Conservation (phyloP, 2,888 invertebrate species). For the Agriopis aurantiaria region DNA sequence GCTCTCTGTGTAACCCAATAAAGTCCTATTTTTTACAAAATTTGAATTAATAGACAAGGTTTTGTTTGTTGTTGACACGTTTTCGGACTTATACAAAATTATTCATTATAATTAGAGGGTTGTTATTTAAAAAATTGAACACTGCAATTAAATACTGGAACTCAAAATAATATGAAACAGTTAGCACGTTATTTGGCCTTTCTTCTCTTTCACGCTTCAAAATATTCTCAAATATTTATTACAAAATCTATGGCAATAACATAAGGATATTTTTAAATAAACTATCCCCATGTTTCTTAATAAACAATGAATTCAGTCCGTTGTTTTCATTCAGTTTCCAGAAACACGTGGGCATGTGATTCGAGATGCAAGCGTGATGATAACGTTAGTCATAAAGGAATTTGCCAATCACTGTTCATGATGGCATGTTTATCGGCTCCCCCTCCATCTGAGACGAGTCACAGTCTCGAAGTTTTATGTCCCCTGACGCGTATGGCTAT, state of each 20-base stretch:
- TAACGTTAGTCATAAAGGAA: constrained; percentile 62
- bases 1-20: too few relatives aligned
- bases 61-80: too few relatives aligned
- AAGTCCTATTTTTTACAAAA: too few relatives aligned
- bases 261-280: background rate
- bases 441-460: constrained; percentile 66
- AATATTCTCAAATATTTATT: background rate
- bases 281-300: constrained; percentile 37
- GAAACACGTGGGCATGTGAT: constrained; percentile 57
- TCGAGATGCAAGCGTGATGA: constrained; percentile 51
- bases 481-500: constrained; percentile 77
- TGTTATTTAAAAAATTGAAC: too few relatives aligned
- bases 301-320: constrained; percentile 54
- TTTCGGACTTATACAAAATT: too few relatives aligned
- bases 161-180: too few relatives aligned
- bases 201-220: too few relatives aligned
- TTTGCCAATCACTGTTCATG: constrained; percentile 80
- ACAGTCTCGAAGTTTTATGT: constrained; percentile 66
- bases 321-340: constrained; percentile 49
- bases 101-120: too few relatives aligned
- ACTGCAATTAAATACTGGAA: too few relatives aligned
- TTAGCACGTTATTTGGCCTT: too few relatives aligned
- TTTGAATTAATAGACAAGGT: too few relatives aligned
- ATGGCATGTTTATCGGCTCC: constrained; percentile 67
- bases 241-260: background rate